Conservation (phyloP, 2,888 invertebrate species). For the Drosophila trichaetosa region DNA sequence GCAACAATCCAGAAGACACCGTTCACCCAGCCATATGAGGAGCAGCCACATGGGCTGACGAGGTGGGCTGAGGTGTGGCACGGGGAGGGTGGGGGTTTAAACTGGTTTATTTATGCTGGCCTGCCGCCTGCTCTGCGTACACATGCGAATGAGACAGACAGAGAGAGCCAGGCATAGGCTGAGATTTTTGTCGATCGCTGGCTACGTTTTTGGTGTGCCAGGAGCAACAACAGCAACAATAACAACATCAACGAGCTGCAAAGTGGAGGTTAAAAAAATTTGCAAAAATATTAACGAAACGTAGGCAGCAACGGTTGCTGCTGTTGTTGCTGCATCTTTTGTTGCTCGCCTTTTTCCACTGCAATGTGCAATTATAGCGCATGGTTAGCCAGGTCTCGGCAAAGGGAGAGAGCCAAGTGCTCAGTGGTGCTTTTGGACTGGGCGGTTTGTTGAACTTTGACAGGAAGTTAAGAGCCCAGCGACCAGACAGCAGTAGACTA, state of each 20-base stretch:
- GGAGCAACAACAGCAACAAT: conserved; percentile 40
- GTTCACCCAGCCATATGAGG: conserved; percentile 62
- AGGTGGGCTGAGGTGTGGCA: neutral
- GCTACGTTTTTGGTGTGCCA: conserved; percentile 59
- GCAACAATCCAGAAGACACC: conserved; percentile 48
- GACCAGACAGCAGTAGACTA: conserved; percentile 58
- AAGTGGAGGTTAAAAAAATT: conserved; percentile 79
- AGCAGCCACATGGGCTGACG: conserved; percentile 9
- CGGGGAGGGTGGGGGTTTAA: conserved; percentile 19
- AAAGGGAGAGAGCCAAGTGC: conserved; percentile 33
- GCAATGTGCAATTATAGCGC: conserved; percentile 76
- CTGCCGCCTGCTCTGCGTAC: conserved; percentile 55
- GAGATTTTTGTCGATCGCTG: conserved; percentile 57
- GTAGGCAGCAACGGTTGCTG: conserved; percentile 70
- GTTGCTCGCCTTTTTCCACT: conserved; percentile 77
- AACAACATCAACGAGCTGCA: conserved; percentile 63
- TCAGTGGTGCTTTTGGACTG: conserved; percentile 62
- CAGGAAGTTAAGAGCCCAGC: conserved; percentile 69
- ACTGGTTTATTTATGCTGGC: conserved; percentile 61
- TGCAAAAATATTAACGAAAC: conserved; percentile 80
- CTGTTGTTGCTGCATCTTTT: conserved; percentile 36
- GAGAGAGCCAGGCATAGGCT: conserved; percentile 22
- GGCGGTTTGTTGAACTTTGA: conserved; percentile 79
- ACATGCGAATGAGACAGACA: conserved; percentile 51
- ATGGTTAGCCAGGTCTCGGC: conserved; percentile 38